These are phyloP conservation scores for Phoebastria nigripes DNA, from an alignment of 2,797 vertebrate genomes.

Conservation along the genomic window DNA sequence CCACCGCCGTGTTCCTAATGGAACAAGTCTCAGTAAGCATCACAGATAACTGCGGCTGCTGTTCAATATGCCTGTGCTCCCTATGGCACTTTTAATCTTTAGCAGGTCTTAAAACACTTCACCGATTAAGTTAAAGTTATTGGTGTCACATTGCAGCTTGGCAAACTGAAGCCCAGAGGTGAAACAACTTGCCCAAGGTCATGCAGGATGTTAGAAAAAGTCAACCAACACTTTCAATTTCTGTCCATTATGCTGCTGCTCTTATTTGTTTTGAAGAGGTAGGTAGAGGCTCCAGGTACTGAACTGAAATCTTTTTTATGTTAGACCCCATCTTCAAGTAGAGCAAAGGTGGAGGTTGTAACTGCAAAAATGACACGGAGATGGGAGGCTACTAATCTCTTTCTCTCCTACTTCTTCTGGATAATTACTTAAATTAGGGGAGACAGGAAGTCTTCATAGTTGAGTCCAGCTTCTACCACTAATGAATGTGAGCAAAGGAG, in stretches of 20 bases:
- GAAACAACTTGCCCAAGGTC: not conserved
- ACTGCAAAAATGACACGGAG: not conserved
- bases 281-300: not conserved
- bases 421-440: not conserved
- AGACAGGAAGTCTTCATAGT: not conserved
- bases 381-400: not conserved
- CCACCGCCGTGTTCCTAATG: fast-evolving
- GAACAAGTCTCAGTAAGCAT: not conserved
- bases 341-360: not conserved
- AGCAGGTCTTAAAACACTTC: not conserved
- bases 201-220: not conserved
- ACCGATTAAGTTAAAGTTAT: not conserved
- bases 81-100: not conserved
- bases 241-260: not conserved
- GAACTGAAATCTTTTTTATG: not conserved
- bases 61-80: not conserved
- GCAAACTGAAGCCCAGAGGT: not conserved
- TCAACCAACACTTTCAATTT: not conserved
- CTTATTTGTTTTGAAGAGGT: not conserved
- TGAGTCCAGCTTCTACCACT: not conserved
- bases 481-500: not conserved
- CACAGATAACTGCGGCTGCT: not conserved
- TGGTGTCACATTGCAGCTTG: not conserved
- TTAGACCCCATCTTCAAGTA: not conserved
- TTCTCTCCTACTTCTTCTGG: not conserved